These are phyloP conservation scores for Galerucella nymphaeae DNA, from an alignment of 2,888 invertebrate species.

Conservation along the genomic window DNA sequence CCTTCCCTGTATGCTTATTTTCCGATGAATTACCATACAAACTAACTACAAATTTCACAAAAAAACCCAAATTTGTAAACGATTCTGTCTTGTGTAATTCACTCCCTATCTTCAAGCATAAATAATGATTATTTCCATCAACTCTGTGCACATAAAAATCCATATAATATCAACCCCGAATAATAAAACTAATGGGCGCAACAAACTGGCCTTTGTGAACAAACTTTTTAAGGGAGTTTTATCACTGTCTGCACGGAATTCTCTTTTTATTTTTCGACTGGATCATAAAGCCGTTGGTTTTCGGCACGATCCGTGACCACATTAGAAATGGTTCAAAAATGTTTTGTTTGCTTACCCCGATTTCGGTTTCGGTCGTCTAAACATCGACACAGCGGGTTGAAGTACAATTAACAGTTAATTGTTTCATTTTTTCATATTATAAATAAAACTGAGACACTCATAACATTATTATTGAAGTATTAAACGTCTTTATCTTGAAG, in stretches of 20 bases:
- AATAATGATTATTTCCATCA: too few relatives aligned
- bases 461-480: background rate
- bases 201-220: background rate
- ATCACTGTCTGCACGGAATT: background rate
- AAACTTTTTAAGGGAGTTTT: background rate
- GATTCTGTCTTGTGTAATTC: too few relatives aligned
- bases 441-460: background rate
- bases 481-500: background rate
- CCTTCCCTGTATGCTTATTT: too few relatives aligned
- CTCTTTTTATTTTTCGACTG: background rate
- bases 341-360: background rate
- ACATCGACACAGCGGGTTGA: background rate
- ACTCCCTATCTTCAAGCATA: too few relatives aligned
- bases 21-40: too few relatives aligned
- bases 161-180: conserved; percentile 16
- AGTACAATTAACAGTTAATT: background rate
- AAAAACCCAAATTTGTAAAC: too few relatives aligned
- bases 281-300: background rate
- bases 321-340: background rate
- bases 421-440: background rate
- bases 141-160: background rate
- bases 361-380: background rate
- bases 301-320: conserved; percentile 7
- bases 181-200: background rate
- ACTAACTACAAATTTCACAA: too few relatives aligned